Evolutionary conservation across 2,888 invertebrate genomes (phyloP).

Genomic region (Halocaridina rubra): DNA sequence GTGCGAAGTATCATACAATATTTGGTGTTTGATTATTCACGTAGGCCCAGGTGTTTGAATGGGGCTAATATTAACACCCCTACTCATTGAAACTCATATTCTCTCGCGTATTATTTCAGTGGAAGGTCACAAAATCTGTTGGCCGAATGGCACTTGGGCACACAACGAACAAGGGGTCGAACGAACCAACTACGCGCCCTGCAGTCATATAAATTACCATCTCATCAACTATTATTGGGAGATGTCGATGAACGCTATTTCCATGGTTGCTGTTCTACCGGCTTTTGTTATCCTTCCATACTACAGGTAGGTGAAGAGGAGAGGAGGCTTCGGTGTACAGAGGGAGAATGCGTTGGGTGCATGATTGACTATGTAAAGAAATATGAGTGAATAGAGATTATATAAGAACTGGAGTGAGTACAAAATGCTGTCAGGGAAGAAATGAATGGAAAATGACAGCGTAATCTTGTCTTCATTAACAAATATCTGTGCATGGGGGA

Average conservation of each 20-base stretch:
- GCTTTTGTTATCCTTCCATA: conserved; percentile 74
- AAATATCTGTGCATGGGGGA: too few relatives aligned
- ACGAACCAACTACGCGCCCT: conserved; percentile 74
- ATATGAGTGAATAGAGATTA: not conserved
- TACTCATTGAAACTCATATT: too few relatives aligned
- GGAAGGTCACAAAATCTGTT: conserved; percentile 74
- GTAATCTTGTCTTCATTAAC: too few relatives aligned
- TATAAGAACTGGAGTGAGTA: not conserved
- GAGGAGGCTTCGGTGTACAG: not conserved
- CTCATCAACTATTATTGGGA: conserved; percentile 72
- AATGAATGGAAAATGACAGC: not conserved
- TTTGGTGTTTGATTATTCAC: too few relatives aligned
- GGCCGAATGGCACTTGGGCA: conserved; percentile 73
- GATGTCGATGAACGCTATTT: conserved; percentile 72
- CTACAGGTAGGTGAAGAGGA: conserved; percentile 67
- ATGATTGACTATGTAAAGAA: too few relatives aligned
- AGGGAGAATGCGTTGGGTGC: not conserved
- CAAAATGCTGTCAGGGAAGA: not conserved
- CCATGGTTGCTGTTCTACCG: conserved; percentile 73
- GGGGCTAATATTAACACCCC: too few relatives aligned
- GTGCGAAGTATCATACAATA: not conserved
- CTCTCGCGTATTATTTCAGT: conserved; percentile 70
- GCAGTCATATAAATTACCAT: conserved; percentile 73
- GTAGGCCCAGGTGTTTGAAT: too few relatives aligned
- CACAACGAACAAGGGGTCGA: conserved; percentile 65